Base-by-base conservation (phyloP, 2,113 vertebrate genomes). In the Centrocercus urophasianus region DNA sequence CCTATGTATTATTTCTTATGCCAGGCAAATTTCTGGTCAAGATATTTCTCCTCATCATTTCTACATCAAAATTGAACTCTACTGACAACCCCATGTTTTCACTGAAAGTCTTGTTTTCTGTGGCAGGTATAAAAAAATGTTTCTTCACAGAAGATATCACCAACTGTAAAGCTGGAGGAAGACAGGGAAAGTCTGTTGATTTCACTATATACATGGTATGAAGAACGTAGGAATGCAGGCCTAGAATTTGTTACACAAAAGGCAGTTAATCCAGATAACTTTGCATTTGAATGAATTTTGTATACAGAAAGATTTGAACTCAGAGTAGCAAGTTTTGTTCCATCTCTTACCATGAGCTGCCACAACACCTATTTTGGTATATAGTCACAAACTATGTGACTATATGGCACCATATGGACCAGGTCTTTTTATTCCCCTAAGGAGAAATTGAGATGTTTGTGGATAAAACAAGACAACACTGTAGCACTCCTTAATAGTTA, bases 1-100 rank as follows among this genome's bases (percentile, higher is more conserved):
- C 38, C 54, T 88, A 65, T 24, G 11, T 18, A 42, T 30, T 74
- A 57, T 60, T 91, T 57, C 69, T 83, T 91, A 83, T 81, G 69
- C 43, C 61, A 71, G 61, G 57, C 12, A 85, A 93, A 78, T 61
- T 61, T 86, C 38, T 40, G 25, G 88, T 69, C 80, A 76, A 94
- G 65, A 43, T 91, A 88, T 60, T 86, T 79, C 28, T 80, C 47
- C 65, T 93, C 65, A 71, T 84, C 77, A 92, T 95, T 94, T 94
- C 63, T 43, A 48, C 56, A 72, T 34, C 91, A 75, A 93, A 90
- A 95, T 83, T 48, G 76, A 93, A 72, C 16, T 32, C 60, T n/a
- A 88, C 85, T 82, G 93, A 24, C 86, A 80, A 75, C 25, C 20
- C 74, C 64, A 82, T 70, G 91, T 93, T 95, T 95, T 80, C 84